phyloP scores from a whole-genome alignment of 2,113 vertebrate genomes.

The Neodon shergylaensis region DNA sequence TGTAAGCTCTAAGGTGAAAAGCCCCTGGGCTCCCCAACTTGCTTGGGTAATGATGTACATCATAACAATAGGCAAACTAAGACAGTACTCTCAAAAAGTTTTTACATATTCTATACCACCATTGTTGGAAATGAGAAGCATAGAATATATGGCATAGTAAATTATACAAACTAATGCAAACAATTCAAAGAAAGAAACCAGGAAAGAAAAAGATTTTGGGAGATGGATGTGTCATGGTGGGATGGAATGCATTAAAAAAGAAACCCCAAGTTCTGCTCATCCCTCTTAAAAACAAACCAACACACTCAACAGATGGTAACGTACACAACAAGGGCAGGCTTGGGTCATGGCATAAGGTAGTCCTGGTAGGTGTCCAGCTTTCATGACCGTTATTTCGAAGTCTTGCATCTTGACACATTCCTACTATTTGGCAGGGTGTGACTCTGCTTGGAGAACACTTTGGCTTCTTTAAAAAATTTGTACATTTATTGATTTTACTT shows the following conservation, averaged over 20 bases:
- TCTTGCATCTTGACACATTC: neutral
- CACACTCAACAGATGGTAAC: neutral
- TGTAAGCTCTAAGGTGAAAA: neutral
- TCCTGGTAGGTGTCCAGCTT: too few relatives aligned
- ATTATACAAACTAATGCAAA: neutral
- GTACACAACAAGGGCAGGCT: neutral
- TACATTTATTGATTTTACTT: too few relatives aligned
- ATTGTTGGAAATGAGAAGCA: neutral
- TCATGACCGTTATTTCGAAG: neutral
- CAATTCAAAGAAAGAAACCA: neutral
- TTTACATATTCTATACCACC: too few relatives aligned
- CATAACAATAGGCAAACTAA: neutral
- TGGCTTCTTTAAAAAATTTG: neutral
- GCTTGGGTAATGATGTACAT: neutral
- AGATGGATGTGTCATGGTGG: neutral
- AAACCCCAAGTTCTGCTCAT: neutral
- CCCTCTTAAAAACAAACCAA: neutral
- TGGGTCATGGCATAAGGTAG: neutral
- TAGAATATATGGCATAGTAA: neutral
- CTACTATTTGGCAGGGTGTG: neutral
- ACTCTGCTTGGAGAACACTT: neutral
- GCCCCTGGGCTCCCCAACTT: neutral
- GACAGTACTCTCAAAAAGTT: neutral
- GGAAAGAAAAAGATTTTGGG: neutral
- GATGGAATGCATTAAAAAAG: too few relatives aligned